These are phyloP conservation scores for Pangasius mekongensis DNA, from an alignment of 2,797 vertebrate genomes.

Conservation along the genomic window DNA sequence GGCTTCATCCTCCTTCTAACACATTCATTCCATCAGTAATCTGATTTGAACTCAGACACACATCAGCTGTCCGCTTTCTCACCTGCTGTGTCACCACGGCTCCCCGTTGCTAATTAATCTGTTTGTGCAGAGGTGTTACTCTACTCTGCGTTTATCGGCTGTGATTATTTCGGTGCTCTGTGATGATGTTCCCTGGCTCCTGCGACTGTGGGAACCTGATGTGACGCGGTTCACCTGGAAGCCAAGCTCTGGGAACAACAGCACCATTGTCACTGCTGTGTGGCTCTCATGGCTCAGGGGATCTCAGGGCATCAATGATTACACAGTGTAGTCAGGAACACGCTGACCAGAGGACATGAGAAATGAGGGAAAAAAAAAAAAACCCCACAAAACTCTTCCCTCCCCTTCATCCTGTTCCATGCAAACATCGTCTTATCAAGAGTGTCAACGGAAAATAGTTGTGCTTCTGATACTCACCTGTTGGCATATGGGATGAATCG, in stretches of 20 bases:
- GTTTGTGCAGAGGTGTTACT: slow-evolving; percentile 69
- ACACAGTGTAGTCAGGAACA: slow-evolving; percentile 64
- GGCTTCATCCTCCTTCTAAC: not conserved
- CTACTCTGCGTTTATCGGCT: slow-evolving; percentile 68
- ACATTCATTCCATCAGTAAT: slow-evolving; percentile 37
- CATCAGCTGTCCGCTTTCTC: slow-evolving; percentile 50
- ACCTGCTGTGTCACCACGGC: slow-evolving; percentile 56
- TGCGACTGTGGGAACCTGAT: slow-evolving; percentile 68
- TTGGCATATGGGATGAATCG: not conserved
- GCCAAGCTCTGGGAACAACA: slow-evolving; percentile 72
- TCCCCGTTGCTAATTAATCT: slow-evolving; percentile 69
- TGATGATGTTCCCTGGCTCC: slow-evolving; percentile 69
- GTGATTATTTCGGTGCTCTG: slow-evolving; percentile 73
- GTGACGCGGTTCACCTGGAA: slow-evolving; percentile 60
- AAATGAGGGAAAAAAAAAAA: slow-evolving; percentile 71
- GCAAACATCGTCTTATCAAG: slow-evolving; percentile 64
- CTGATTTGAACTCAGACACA: slow-evolving; percentile 68
- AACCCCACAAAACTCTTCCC: slow-evolving; percentile 62
- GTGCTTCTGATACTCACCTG: slow-evolving; percentile 30
- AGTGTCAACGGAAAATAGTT: slow-evolving; percentile 20
- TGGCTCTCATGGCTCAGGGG: slow-evolving; percentile 78
- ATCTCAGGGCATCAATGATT: slow-evolving; percentile 87
- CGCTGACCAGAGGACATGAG: slow-evolving; percentile 65
- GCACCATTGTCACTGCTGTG: slow-evolving; percentile 76
- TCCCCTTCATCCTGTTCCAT: slow-evolving; percentile 27